A percentile compares a stretch with the other conserved stretches of the same genome.
These are phyloP conservation scores for Tor tambroides DNA, from an alignment of 2,113 vertebrate genomes.

Conservation along the genomic window DNA sequence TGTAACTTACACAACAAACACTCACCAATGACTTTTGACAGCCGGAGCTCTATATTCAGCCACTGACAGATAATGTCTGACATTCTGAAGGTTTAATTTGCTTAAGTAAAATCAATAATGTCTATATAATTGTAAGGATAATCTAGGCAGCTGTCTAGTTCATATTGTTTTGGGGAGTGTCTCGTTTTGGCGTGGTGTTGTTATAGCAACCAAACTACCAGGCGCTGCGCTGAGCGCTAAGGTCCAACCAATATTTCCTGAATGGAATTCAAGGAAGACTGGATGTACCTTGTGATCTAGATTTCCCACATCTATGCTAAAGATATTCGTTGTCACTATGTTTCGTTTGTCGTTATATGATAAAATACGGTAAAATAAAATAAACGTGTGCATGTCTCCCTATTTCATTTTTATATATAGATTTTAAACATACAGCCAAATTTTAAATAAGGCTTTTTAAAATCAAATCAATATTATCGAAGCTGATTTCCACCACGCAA, in stretches of 20 bases:
- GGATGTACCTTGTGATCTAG: background rate
- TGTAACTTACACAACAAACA: conserved; percentile 4
- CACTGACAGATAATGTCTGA: conserved; percentile 86
- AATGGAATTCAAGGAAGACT: background rate
- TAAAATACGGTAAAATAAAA: background rate
- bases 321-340: background rate
- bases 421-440: background rate
- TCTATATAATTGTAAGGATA: background rate
- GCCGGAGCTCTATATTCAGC: conserved; percentile 86
- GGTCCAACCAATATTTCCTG: background rate
- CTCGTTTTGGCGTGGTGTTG: conserved; percentile 1
- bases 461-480: background rate
- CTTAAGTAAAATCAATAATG: background rate
- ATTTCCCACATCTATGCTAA: background rate
- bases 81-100: conserved; percentile 71
- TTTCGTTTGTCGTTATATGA: background rate
- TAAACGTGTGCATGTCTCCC: background rate
- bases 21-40: conserved; percentile 88
- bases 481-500: too few species aligned
- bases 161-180: conserved; percentile 23
- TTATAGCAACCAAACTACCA: background rate
- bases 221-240: background rate
- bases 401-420: too few species aligned
- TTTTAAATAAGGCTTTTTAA: background rate
- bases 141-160: background rate